Conservation (phyloP, 2,113 vertebrate genomes). For the Tragelaphus imberbis region DNA sequence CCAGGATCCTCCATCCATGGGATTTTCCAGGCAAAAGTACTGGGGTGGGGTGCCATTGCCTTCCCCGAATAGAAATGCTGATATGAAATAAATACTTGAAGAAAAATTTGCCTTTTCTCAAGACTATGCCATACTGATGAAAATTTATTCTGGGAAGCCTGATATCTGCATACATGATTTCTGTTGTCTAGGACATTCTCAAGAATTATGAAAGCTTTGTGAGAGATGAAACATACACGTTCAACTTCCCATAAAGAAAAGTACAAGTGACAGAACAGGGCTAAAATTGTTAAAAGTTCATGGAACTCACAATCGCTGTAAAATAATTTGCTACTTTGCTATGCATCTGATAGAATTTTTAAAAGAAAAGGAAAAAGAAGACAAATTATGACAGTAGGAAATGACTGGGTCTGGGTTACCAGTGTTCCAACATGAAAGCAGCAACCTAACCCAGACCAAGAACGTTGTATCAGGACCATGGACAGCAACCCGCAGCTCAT, state of each 20-base stretch:
- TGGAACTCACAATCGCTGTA: background rate
- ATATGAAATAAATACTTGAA: background rate
- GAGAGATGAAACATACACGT: background rate
- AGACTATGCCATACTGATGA: background rate
- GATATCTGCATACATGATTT: background rate
- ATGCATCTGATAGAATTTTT: background rate
- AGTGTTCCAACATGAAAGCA: background rate
- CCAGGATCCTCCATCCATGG: too few species aligned
- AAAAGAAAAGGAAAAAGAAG: background rate
- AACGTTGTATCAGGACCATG: background rate
- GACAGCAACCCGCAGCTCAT: rapidly evolving
- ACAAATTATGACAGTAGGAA: background rate
- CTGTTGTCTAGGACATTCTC: background rate
- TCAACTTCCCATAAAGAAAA: background rate
- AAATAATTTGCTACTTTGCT: background rate
- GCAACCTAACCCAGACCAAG: background rate
- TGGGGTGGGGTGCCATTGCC: too few species aligned
- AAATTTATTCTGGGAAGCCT: background rate
- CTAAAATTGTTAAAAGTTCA: background rate
- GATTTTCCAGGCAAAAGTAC: too few species aligned
- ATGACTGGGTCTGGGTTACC: background rate
- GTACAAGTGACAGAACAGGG: background rate
- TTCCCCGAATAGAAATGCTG: background rate
- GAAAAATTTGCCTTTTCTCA: background rate
- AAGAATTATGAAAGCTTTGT: background rate